A percentile compares a stretch with the other conserved stretches of the same genome.
phyloP scores from a whole-genome alignment of 2,113 vertebrate species.

The Conger conger region DNA sequence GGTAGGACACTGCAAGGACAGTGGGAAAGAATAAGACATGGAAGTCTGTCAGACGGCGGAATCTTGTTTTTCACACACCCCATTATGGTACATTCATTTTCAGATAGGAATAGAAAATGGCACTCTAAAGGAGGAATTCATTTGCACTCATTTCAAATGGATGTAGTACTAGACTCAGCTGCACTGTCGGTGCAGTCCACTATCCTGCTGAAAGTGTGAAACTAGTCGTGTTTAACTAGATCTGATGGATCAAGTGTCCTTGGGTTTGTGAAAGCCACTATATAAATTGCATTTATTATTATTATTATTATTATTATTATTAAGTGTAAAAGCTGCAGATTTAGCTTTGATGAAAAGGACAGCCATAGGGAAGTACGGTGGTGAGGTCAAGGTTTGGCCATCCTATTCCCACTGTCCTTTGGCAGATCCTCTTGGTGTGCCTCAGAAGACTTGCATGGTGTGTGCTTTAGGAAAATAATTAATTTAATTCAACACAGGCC shows the following conservation, averaged over 20 bases:
- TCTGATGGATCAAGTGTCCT: too few species aligned
- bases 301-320: too few species aligned
- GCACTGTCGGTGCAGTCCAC: too few species aligned
- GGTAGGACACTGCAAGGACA: not conserved
- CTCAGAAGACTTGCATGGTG: not conserved
- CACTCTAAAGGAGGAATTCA: not conserved
- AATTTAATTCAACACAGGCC: not conserved
- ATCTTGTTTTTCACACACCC: not conserved
- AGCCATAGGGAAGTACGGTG: not conserved
- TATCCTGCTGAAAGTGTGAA: too few species aligned
- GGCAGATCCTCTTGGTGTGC: not conserved
- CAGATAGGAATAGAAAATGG: not conserved
- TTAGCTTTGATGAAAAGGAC: too few species aligned
- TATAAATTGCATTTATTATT: too few species aligned
- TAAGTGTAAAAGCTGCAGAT: too few species aligned
- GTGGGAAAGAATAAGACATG: not conserved
- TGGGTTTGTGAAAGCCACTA: too few species aligned
- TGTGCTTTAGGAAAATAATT: not conserved
- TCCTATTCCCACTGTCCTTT: not conserved
- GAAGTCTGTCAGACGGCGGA: not conserved
- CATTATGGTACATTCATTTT: too few species aligned
- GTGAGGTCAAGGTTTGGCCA: not conserved
- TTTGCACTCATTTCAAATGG: not conserved
- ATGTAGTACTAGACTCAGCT: not conserved
- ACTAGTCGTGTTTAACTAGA: too few species aligned